These are phyloP conservation scores for Archegozetes longisetosus DNA, from an alignment of 1,140 invertebrate genomes.

Conservation along the genomic window DNA sequence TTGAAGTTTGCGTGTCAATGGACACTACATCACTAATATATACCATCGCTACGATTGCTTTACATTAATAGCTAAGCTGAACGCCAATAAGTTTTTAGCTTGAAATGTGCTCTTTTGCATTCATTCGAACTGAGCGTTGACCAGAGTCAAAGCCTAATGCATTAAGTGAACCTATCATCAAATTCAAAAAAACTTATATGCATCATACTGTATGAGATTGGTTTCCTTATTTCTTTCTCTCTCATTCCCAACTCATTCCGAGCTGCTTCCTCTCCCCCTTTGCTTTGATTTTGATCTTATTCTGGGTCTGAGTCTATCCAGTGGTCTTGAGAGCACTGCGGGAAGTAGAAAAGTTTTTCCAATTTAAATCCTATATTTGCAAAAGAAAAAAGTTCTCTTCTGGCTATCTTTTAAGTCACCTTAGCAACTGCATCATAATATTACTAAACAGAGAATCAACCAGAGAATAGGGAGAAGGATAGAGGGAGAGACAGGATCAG, in stretches of 20 bases:
- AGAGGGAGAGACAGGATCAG: not conserved
- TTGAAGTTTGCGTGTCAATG: not conserved
- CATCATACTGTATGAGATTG: not conserved
- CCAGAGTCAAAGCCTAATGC: too few species aligned
- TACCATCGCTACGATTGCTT: not conserved
- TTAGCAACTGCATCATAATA: not conserved
- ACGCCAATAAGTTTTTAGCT: not conserved
- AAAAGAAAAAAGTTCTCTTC: not conserved
- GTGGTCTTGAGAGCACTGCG: not conserved
- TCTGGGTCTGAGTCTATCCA: not conserved
- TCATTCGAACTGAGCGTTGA: too few species aligned
- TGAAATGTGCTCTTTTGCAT: not conserved
- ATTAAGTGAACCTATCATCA: too few species aligned
- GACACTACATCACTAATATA: not conserved
- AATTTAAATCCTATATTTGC: not conserved
- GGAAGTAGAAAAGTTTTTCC: not conserved
- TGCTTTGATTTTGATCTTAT: not conserved
- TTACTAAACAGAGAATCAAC: not conserved
- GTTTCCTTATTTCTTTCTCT: not conserved
- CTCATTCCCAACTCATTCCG: not conserved
- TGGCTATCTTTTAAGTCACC: not conserved
- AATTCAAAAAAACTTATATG: too few species aligned
- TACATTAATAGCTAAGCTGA: not conserved
- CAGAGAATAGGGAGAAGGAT: not conserved
- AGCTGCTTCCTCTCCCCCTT: not conserved